phyloP scores from a whole-genome alignment of 1,140 invertebrate species.

The Akabosia matsudoensis region DNA sequence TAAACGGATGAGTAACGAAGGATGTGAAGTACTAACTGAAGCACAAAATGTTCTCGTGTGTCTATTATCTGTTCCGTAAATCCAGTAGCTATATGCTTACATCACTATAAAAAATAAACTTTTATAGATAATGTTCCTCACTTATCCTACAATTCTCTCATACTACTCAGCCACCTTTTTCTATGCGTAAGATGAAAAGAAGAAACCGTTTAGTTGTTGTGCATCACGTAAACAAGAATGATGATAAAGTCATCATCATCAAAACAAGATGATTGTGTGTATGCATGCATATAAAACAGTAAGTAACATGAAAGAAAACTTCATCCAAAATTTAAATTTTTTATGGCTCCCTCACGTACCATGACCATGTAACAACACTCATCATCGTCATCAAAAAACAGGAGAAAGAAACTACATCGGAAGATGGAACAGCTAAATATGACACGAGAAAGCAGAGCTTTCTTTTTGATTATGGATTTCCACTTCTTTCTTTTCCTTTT shows the following conservation, averaged over 20 bases:
- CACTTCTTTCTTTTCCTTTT: too few species aligned
- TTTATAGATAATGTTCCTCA: neutral
- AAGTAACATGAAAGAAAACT: neutral
- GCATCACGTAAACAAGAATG: neutral
- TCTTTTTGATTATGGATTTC: neutral
- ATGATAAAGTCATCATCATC: slow-evolving; percentile 8
- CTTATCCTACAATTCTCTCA: neutral
- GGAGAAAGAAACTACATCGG: neutral
- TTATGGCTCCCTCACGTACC: slow-evolving; percentile 18
- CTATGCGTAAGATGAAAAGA: too few species aligned
- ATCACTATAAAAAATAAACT: neutral
- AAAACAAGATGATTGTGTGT: neutral
- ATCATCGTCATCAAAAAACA: slow-evolving; percentile 14
- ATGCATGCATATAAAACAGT: slow-evolving; percentile 1
- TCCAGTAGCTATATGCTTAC: too few species aligned
- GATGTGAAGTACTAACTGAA: too few species aligned
- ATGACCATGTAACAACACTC: neutral
- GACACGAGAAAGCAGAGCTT: neutral
- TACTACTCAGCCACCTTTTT: too few species aligned
- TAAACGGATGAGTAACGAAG: too few species aligned
- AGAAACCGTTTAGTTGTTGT: neutral
- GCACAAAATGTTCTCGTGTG: too few species aligned
- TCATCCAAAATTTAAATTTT: slow-evolving; percentile 24
- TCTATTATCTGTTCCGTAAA: too few species aligned
- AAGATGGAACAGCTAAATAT: too few species aligned